Evolutionary conservation across 2,797 vertebrate genomes (phyloP), one percentile per base, ranked within the genome.

Genomic region (Sphaeramia orbicularis): DNA sequence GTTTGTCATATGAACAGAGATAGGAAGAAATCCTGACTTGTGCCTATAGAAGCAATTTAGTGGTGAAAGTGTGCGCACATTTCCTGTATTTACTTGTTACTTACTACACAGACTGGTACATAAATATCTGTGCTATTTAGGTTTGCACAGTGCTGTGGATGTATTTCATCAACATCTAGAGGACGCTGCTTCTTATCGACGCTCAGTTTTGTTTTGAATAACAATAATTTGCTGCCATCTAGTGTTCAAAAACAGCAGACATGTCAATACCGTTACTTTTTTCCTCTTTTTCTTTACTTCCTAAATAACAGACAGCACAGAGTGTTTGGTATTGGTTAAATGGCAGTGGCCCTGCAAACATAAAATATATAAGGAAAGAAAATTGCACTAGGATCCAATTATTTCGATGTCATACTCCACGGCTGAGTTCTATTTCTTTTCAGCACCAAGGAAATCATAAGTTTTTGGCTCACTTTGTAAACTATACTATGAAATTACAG

Each of bases 201-300:
- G 2, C 32, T 27, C 14, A 19, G 35, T 30, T 45, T 47, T 21
- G 9, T 65, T 68, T 44, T 60, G 18, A 43, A 74, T 47, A 18
- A 16, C 37, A 15, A 59, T 50, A 32, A 71, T 78, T 63, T 89
- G 90, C 89, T 89, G 89, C 93, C 93, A 87, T 77, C 93, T 94
- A 88, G 89, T 92, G 93, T 78, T 51, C 15, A 48, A 10, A 53
- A 35, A 53, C 12, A 43, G 54, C 10, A 37, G 0, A 11, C 45
- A 48, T 10, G 36, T 53, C 42, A 53, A 6, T n/a, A 14, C 10
- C 16, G 15, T n/a, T 38, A 21, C 24, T 27, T 27, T 3, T 27
- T 27, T 6, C 24, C 24, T 27, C 24, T 4, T 27, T 27, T 27
- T 27, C 24, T 27, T 27, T 27, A 27, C 5, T 10, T 35, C 27